These are phyloP conservation scores for Subanguina moxae DNA, from an alignment of 1,140 invertebrate genomes.

Conservation along the genomic window DNA sequence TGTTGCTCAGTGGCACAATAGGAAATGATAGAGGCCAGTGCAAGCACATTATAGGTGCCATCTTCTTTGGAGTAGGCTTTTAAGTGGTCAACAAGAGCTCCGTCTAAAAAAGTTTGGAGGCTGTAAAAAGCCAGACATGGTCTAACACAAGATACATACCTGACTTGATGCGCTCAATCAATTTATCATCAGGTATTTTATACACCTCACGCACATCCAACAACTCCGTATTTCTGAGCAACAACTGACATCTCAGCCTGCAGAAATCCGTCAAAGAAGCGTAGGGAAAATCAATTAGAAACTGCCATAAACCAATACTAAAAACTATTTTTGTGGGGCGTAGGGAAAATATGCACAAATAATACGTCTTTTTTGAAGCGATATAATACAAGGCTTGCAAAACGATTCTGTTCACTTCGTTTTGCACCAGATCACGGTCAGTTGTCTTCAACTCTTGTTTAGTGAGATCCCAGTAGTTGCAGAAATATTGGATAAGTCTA, in stretches of 20 bases:
- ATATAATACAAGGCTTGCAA: conserved; percentile 42
- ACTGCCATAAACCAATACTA: conserved; percentile 38
- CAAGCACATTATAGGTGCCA: conserved; percentile 25
- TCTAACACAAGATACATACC: conserved; percentile 1
- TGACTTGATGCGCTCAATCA: conserved; percentile 20
- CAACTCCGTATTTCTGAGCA: conserved; percentile 23
- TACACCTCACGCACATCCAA: conserved; percentile 26
- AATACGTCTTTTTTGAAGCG: conserved; percentile 34
- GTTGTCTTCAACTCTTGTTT: conserved; percentile 13
- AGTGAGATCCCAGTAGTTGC: conserved; percentile 32
- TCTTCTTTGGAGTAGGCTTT: conserved; percentile 17
- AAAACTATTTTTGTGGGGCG: conserved; percentile 5
- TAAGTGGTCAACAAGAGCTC: background rate
- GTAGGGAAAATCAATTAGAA: conserved; percentile 45
- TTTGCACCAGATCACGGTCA: conserved; percentile 26
- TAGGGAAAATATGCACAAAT: conserved; percentile 21
- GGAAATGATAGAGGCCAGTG: conserved; percentile 32
- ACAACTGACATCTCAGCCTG: conserved; percentile 33
- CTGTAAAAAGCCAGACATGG: background rate
- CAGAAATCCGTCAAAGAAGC: conserved; percentile 28
- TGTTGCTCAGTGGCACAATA: conserved; percentile 29
- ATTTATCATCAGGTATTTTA: conserved; percentile 27
- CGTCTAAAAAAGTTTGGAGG: background rate
- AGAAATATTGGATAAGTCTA: conserved; percentile 29
- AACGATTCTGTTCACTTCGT: conserved; percentile 40